These are phyloP conservation scores for Drosophila mercatorum DNA, from an alignment of 2,888 invertebrate genomes.

Conservation along the genomic window DNA sequence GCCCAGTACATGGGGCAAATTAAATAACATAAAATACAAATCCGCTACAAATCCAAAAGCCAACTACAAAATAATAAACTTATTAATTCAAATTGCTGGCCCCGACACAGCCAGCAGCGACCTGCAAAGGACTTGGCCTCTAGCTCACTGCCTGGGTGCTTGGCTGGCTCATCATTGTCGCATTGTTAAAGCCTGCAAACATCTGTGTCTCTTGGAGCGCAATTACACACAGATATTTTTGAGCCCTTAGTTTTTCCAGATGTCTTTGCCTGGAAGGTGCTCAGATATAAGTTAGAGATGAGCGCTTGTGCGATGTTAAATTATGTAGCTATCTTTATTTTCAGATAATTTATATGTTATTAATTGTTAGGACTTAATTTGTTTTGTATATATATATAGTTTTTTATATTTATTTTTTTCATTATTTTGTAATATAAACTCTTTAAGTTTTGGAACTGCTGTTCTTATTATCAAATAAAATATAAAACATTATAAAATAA, in stretches of 20 bases:
- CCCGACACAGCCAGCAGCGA: constrained; percentile 41
- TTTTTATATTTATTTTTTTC: too few relatives aligned
- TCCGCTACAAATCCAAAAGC: constrained; percentile 57
- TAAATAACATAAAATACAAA: constrained; percentile 73
- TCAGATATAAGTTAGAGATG: constrained; percentile 14
- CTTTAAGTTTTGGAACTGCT: too few relatives aligned
- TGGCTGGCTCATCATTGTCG: constrained; percentile 61
- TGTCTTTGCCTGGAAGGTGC: neutral
- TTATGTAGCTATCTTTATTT: neutral
- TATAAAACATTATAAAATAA: too few relatives aligned
- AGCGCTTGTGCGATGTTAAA: neutral
- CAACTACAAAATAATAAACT: constrained; percentile 70
- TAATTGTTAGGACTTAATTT: neutral
- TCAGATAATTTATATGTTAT: neutral
- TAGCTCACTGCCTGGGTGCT: neutral
- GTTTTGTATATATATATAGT: neutral
- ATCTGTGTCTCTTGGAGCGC: constrained; percentile 60
- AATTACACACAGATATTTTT: constrained; percentile 58
- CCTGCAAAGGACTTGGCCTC: constrained; percentile 20
- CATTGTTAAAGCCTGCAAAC: constrained; percentile 63
- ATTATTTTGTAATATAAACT: too few relatives aligned
- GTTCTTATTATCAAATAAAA: too few relatives aligned
- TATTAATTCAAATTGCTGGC: constrained; percentile 69
- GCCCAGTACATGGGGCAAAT: constrained; percentile 44
- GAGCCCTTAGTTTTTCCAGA: neutral